Base-by-base conservation (phyloP, 23 tunicate species). In the Trididemnum clinides region DNA sequence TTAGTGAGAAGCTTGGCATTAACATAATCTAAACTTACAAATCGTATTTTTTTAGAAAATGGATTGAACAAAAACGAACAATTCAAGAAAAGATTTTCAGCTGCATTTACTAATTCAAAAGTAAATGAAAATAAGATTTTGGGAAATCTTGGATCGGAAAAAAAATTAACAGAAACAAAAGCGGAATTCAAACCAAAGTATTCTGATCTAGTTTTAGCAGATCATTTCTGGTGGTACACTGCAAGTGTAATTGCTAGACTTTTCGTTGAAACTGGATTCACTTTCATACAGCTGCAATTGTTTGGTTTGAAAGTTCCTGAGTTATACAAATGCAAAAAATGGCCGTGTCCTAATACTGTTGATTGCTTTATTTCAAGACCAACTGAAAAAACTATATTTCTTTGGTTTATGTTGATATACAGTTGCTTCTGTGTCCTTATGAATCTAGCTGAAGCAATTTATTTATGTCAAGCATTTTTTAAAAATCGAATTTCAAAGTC, bases 311-410 rank as follows among this genome's bases (percentile, higher is more conserved):
- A 82, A 1, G 97, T 92, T 21, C 97, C 97, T 0, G 87, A 87
- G 50, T 29, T 76, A 33, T 92, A 57, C 81, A 71, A 77, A 21
- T 92, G 97, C 57, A 44, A 69, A 4, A 33, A 70, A 37, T 87
- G 81, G 82, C 97, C 97, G 19, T 92, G 97, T 78, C 97, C 97
- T 6, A 84, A 87, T 39, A 30, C 37, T 25, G 97, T 92, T 26
- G 92, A 92, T 71, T 92, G 97, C 74, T 92, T 87, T 58, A 70
- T 83, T 0, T 92, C 97, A 23, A 77, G 97, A 1, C 92, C 97
- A 0, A 71, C 65, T 0, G 97, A 92, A 51, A 92, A 92, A 69
- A 64, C 97, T 0, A 62, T 76, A 19, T 71, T 92, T 50, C 54
- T 92, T 26, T 72, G 51, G 54, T 92, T 87, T 51, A 92, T 92